A percentile compares a stretch with the other conserved stretches of the same genome.
Evolutionary conservation across 2,888 invertebrate genomes (phyloP).

Genomic region (Sabellastarte sp.): DNA sequence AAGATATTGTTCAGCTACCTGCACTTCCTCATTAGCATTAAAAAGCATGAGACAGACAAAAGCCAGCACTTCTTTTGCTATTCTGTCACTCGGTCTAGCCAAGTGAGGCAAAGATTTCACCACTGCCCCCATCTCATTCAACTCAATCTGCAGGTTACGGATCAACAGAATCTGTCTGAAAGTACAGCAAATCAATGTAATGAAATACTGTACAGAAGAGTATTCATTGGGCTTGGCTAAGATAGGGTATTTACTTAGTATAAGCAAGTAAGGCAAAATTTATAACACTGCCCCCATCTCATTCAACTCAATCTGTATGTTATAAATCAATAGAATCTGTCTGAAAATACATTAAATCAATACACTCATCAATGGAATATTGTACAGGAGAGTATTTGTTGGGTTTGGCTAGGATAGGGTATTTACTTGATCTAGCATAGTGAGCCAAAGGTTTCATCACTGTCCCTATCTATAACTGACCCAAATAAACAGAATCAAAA

Average conservation of each 20-base stretch:
- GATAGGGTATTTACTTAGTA: slow-evolving; percentile 23
- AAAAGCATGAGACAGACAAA: slow-evolving; percentile 41
- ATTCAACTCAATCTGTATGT: slow-evolving; percentile 35
- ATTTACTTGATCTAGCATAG: slow-evolving; percentile 34
- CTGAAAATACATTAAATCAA: no score
- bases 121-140: slow-evolving; percentile 35
- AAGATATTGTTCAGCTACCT: no score
- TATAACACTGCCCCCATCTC: slow-evolving; percentile 34
- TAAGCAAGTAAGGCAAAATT: slow-evolving; percentile 39
- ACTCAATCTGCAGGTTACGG: slow-evolving; percentile 31
- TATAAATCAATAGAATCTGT: slow-evolving; percentile 29
- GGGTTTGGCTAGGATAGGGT: neutral
- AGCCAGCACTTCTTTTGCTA: slow-evolving; percentile 40
- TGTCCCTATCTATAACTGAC: slow-evolving; percentile 24
- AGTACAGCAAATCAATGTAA: no score
- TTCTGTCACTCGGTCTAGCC: slow-evolving; percentile 32
- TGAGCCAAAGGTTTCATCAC: slow-evolving; percentile 40
- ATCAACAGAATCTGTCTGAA: slow-evolving; percentile 32
- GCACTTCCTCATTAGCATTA: slow-evolving; percentile 39
- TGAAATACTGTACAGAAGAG: neutral
- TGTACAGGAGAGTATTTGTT: neutral
- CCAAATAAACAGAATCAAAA: neutral
- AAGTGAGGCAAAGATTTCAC: slow-evolving; percentile 40
- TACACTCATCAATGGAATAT: neutral
- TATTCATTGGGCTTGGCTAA: neutral